A percentile compares a stretch with the other conserved stretches of the same genome.
Conservation (phyloP, 1,140 invertebrate genomes). For the Steinernema feltiae region DNA sequence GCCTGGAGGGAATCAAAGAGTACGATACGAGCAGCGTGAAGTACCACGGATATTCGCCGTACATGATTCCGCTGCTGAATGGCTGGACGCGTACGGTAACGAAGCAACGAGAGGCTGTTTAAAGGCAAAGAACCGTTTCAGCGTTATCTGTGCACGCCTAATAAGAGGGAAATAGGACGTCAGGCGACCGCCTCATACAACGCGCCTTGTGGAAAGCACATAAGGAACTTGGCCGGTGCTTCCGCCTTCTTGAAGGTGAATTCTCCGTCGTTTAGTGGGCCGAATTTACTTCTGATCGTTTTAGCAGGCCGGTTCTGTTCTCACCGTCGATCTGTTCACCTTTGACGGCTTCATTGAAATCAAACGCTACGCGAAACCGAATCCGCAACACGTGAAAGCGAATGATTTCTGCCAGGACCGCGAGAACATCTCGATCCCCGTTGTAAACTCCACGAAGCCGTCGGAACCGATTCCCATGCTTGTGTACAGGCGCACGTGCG, state of each 20-base stretch:
- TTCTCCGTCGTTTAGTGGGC: not conserved
- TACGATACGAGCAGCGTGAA: not conserved
- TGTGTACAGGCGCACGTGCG: not conserved
- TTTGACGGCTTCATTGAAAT: not conserved
- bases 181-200: not conserved
- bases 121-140: not conserved
- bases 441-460: not conserved
- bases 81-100: not conserved
- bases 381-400: not conserved
- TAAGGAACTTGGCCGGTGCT: not conserved
- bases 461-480: not conserved
- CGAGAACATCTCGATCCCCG: not conserved
- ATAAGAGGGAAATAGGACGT: not conserved
- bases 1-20: not conserved
- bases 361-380: not conserved
- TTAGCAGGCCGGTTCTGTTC: not conserved
- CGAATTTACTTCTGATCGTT: not conserved
- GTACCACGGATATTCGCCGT: not conserved
- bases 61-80: not conserved
- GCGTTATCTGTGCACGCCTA: not conserved
- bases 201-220: not conserved
- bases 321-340: not conserved
- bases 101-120: not conserved
- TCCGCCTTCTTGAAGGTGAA: not conserved
- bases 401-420: not conserved